Evolutionary conservation across 2,113 vertebrate genomes (phyloP).

Genomic region (Ploceus nigricollis): DNA sequence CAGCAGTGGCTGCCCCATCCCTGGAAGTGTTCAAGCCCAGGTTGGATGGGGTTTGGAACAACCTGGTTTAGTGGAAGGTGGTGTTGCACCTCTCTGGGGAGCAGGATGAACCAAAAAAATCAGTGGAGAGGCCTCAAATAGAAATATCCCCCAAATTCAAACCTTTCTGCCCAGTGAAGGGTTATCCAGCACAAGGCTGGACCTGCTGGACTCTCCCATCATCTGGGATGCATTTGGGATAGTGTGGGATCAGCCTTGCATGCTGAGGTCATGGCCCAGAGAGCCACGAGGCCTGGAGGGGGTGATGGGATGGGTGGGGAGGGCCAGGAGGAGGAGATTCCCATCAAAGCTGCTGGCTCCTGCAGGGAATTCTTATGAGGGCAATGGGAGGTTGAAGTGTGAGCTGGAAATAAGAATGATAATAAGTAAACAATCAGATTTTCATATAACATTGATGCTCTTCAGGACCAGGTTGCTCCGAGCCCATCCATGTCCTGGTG

Average conservation of each 20-base stretch:
- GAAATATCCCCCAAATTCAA: background rate
- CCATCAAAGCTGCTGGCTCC: background rate
- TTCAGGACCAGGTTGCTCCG: background rate
- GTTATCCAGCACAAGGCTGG: background rate
- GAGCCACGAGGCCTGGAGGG: background rate
- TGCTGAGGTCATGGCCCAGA: background rate
- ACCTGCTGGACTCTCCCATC: background rate
- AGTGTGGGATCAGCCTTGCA: background rate
- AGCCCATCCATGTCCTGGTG: background rate
- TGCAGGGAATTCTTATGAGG: background rate
- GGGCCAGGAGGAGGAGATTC: background rate
- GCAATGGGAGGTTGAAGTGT: background rate
- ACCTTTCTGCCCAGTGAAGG: too few species aligned
- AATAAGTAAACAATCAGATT: background rate
- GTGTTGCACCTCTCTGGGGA: background rate
- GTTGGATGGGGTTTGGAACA: background rate
- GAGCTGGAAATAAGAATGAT: background rate
- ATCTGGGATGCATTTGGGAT: background rate
- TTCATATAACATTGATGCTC: accelerated
- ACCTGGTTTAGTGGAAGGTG: background rate
- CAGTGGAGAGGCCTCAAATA: background rate
- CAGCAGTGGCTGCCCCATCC: background rate
- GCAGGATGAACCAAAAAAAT: background rate
- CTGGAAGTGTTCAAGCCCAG: background rate
- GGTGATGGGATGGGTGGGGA: background rate